Evolutionary conservation across 2,797 vertebrate genomes (phyloP), one percentile per base, ranked within the genome.

Genomic region (Tapirus indicus): DNA sequence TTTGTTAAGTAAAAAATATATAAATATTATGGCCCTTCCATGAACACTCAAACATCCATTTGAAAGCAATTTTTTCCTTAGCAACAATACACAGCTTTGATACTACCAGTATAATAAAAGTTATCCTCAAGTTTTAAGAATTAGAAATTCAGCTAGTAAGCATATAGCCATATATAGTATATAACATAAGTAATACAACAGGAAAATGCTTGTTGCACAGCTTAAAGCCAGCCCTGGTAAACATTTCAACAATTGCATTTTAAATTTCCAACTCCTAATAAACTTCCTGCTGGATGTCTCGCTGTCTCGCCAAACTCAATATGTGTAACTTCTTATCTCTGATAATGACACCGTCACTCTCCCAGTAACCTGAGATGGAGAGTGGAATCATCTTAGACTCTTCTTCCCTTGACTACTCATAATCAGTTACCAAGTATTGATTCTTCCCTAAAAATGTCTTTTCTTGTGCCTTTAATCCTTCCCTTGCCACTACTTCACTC

Each of bases 111-210:
- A 68, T 60, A 60, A 86, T 6, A 14, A 77, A 92, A 86, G 56
- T 78, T 94, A 82, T 66, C 68, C 32, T 68, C 44, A 72, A 79
- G 20, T 41, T 86, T 75, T 32, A 94, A 54, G 35, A 86, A 75
- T 54, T 77, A 93, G 64, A 95, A 64, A 89, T 95, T 96, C 84
- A 64, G 10, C 29, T 80, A 77, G 47, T 71, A 66, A 78, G 11
- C 56, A 49, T 66, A 78, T 58, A 6, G 18, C 64, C 4, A 23
- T 47, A 41, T 64, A n/a, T 29, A 25, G 66, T 80, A 17, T 92
- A 58, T 75, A 72, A 68, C 32, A 83, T 35, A 86, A 83, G 41
- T 27, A 12, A 77, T 91, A 66, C 41, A 62, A 25, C 25, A 78
- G 12, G 80, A 74, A 88, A 94, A 92, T 77, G 25, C 5, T 84